Base-by-base conservation (phyloP, 2,797 vertebrate genomes). In the Pagetopsis macropterus region DNA sequence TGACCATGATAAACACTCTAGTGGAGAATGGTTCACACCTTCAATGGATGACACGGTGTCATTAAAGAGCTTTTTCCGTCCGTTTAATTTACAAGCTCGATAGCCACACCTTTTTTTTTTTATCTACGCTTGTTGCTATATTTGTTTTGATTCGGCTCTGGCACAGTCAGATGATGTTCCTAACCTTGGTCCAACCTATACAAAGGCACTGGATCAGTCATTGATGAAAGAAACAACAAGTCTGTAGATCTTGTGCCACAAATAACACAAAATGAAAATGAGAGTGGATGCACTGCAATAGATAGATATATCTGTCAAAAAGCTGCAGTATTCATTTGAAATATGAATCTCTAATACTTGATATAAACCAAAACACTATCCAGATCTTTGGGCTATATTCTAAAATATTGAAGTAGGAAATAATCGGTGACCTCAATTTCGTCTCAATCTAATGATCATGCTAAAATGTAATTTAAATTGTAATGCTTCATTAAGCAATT, bases 141-240 rank as follows among this genome's bases (percentile, higher is more conserved):
- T 77, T 62, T 65, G 56, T 70, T 70, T 66, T 44, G 56, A 67
- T 65, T 70, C 60, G 64, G 51, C 51, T 67, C 51, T 46, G 23
- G 41, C 45, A 58, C 59, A 70, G 17, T 72, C 9, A 16, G 27
- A 41, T 37, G 49, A 41, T 0, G 6, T 54, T 59, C 27, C 16
- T 45, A 61, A 58, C 66, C 62, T 71, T 79, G 55, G 45, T 40
- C 27, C 12, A 19, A 55, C 15, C 13, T 64, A 55, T 60, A 76
- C 76, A 37, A 62, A 48, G 37, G n/a, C 27, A 46, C n/a, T 44
- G 45, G 27, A 27, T 66, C 19, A 41, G 60, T 49, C 17, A 37
- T 4, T 49, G 33, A 33, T 37, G 33, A 15, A 10, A 27, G n/a
- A 52, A 76, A 52, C 17, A 57, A 54, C 9, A 63, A 49, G 13